Evolutionary conservation across 2,113 vertebrate species (phyloP).

Genomic region (Pleuronectes platessa): DNA sequence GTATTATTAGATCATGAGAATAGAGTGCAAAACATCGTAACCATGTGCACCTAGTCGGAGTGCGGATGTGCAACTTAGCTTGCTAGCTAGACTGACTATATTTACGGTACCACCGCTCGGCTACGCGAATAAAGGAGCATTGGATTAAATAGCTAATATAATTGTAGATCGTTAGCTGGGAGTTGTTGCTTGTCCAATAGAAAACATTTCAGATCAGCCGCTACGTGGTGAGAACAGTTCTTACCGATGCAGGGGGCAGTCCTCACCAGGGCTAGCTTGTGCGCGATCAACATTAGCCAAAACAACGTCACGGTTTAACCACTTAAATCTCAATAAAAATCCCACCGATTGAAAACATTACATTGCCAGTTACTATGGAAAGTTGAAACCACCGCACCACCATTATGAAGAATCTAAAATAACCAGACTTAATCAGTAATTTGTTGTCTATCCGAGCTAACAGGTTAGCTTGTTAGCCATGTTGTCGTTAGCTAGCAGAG

Average conservation of each 20-base stretch:
- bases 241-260: slow-evolving; percentile 35
- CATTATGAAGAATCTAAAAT: not conserved
- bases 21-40: not conserved
- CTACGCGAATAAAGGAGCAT: not conserved
- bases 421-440: not conserved
- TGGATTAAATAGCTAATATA: too few relatives aligned
- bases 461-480: slow-evolving; percentile 59
- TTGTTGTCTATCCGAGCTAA: slow-evolving; percentile 7
- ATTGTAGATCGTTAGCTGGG: not conserved
- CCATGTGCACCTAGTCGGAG: slow-evolving; percentile 34
- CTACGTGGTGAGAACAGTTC: not conserved
- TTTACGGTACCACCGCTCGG: not conserved
- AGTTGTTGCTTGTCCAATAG: not conserved
- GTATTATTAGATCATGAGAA: not conserved
- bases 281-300: slow-evolving; percentile 8
- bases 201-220: rapidly evolving
- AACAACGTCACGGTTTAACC: not conserved
- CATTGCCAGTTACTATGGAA: rapidly evolving
- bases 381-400: rapidly evolving
- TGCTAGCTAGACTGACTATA: not conserved
- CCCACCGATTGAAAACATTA: not conserved
- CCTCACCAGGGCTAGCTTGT: slow-evolving; percentile 16
- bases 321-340: not conserved
- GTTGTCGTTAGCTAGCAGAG: slow-evolving; percentile 47
- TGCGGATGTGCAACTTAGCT: slow-evolving; percentile 5